Base-by-base conservation (phyloP, 2,797 vertebrate genomes). In the Microctenopoma stevenorrisi region DNA sequence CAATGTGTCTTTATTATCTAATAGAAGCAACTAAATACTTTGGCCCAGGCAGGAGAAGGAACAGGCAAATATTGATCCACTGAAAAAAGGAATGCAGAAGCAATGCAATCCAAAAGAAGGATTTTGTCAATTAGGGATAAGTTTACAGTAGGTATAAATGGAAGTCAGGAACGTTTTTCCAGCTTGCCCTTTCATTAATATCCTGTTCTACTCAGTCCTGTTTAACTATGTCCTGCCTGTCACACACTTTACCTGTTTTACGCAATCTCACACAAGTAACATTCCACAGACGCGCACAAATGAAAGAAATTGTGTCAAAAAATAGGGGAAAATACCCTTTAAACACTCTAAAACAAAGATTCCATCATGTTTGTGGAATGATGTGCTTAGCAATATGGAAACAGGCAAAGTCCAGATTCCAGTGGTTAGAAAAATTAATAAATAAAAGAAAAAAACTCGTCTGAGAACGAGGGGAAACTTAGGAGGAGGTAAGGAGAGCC, bases 291-390 rank as follows among this genome's bases (percentile, higher is more conserved):
- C 58, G 64, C 72, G 81, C 79, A 82, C 74, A 80, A 87, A 86
- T 87, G 75, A 37, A 51, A 86, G 82, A 92, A 93, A 91, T 78
- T 87, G 78, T 89, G 87, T 94, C 85, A 92, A 91, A 93, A 22
- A 91, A 86, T 72, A 77, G 74, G 79, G 75, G 82, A 84, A 86
- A 91, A 91, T 89, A 72, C 78, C 72, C 70, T 89, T 92, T 77
- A 81, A 92, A 85, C 52, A 49, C 71, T 81, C 68, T 90, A 73
- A 90, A 93, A 93, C 91, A 86, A 93, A 94, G 89, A 93, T 95
- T 94, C 93, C 93, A 93, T 95, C 94, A 94, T 94, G 93, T 93
- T 94, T 93, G 89, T 92, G 93, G 93, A 94, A 95, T 94, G 92
- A 64, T 83, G 93, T 84, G 94, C 93, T 92, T 87, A 79, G 86